Percentiles rank a stretch among this genome's conserved stretches.
These are phyloP conservation scores for Tenthredo amoena DNA, from an alignment of 2,888 invertebrate genomes.

Conservation along the genomic window DNA sequence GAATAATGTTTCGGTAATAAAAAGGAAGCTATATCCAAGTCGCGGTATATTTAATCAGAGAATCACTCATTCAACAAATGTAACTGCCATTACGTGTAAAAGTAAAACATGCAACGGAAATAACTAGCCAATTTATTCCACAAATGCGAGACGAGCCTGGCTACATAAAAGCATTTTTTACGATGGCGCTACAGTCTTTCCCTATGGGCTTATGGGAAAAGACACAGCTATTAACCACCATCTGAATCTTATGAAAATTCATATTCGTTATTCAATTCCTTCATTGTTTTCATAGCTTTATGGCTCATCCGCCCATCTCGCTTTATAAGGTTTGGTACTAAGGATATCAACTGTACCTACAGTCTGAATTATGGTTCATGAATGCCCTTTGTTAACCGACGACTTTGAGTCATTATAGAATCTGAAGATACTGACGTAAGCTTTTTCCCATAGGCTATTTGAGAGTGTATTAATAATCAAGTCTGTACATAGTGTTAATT, in stretches of 20 bases:
- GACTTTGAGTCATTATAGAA: neutral
- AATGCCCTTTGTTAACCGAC: neutral
- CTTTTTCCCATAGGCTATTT: neutral
- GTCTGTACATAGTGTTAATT: neutral
- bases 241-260: constrained; percentile 25
- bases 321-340: neutral
- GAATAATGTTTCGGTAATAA: neutral
- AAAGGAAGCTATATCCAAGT: neutral
- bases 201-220: neutral
- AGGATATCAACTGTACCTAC: neutral
- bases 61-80: neutral
- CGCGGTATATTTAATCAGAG: neutral
- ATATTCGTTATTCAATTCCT: constrained; percentile 17
- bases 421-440: neutral
- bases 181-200: neutral
- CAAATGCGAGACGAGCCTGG: neutral
- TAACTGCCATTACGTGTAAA: neutral
- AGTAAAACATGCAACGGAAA: neutral
- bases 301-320: neutral
- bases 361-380: neutral
- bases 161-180: constrained; percentile 1
- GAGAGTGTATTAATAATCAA: neutral
- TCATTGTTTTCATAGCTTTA: constrained; percentile 14
- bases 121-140: constrained; percentile 12
- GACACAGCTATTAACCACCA: neutral